Evolutionary conservation across 1,140 invertebrate genomes (phyloP), one percentile per base, ranked within the genome.

Genomic region (Mylabris phalerata): DNA sequence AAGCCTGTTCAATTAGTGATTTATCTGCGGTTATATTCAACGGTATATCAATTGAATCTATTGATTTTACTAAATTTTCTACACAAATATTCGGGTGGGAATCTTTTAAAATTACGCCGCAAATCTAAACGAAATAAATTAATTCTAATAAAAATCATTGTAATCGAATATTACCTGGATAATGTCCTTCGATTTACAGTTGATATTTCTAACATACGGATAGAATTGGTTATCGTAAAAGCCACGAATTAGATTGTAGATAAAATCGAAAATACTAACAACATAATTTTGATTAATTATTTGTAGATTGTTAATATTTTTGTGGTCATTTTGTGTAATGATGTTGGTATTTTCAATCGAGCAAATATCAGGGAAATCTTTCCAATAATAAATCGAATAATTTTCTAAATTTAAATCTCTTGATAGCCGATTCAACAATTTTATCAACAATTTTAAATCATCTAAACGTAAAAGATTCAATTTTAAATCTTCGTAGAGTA

Each of bases 401-500:
- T 78, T 75, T 0, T 80, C 73, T 26, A 92, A 77, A 50, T 82
- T 79, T 48, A 97, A 79, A 74, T 95, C 91, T 26, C 78, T 79
- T 1, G 91, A 82, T 47, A 97, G 73, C 67, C 92, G 89, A 69
- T 87, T 83, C 7, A 96, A 74, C 42, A 95, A 81, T 46, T 80
- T 75, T 0, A 84, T 89, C 19, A 97, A 67, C 0, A 84, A 77
- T 45, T 81, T 78, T 49, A 92, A 74, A 61, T 86, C 83, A 54
- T 86, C 82, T 19, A 79, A 80, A 59, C 88, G 78, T 2, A 90
- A 75, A 1, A 81, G 78, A 68, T 92, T 88, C 39, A 95, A 71
- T 73, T 95, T 95, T 1, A 93, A 78, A 69, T 96, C 93, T 80
- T 96, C 93, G 73, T 95, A 96, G 0, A 94, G 76, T 9, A 96